A percentile compares a stretch with the other conserved stretches of the same genome.
Evolutionary conservation across 1,140 invertebrate species (phyloP).

Genomic region (Orchestia grillus): DNA sequence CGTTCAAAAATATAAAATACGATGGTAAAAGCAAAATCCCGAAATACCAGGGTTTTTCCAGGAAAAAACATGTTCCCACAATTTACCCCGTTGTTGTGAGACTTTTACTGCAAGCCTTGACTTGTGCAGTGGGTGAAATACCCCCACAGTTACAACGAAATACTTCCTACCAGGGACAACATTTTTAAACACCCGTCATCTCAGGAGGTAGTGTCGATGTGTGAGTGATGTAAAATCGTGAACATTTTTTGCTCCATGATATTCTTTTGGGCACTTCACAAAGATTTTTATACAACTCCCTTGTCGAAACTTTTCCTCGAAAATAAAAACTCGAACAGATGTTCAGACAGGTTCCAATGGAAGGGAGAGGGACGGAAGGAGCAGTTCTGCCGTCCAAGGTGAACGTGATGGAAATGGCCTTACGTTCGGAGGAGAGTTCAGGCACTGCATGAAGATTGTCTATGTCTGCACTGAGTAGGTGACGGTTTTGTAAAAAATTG

Average conservation of each 20-base stretch:
- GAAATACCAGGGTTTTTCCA: not conserved
- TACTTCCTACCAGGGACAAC: not conserved
- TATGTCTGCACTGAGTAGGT: not conserved
- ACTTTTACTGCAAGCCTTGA: not conserved
- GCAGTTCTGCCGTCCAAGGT: not conserved
- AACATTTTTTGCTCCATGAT: not conserved
- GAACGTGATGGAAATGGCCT: not conserved
- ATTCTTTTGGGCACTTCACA: not conserved
- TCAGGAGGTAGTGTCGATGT: not conserved
- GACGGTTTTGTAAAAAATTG: not conserved
- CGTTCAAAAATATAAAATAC: not conserved
- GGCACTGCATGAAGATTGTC: not conserved
- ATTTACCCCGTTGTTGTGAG: not conserved
- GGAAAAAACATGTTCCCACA: not conserved
- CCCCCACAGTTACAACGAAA: not conserved
- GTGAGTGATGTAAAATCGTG: not conserved
- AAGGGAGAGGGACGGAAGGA: not conserved
- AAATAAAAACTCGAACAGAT: not conserved
- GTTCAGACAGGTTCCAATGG: not conserved
- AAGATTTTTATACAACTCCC: not conserved
- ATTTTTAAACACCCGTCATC: not conserved
- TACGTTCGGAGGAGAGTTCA: not conserved
- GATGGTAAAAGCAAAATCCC: not conserved
- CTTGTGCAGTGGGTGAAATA: not conserved
- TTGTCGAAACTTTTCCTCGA: not conserved